These are phyloP conservation scores for Tethya wilhelma DNA, from an alignment of 37 sponge, comb jelly and placozoan genomes.

Conservation along the genomic window DNA sequence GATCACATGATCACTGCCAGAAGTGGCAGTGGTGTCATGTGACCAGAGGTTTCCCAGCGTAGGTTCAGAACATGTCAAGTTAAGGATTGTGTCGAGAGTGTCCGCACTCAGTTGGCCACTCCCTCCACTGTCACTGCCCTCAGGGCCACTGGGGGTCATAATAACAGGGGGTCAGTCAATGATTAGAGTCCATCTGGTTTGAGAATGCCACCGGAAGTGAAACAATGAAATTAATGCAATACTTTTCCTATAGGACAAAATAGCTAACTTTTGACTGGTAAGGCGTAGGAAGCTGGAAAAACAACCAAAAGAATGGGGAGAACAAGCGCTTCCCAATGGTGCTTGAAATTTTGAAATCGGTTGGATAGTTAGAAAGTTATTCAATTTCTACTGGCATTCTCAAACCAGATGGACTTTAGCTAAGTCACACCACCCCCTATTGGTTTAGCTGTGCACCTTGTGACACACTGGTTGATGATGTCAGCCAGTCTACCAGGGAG, in stretches of 20 bases:
- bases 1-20: background rate
- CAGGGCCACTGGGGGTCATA: background rate
- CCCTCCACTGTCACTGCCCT: background rate
- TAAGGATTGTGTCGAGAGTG: slow-evolving; percentile 33
- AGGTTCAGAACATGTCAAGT: slow-evolving; percentile 30
- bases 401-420: too few relatives aligned
- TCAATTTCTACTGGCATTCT: too few relatives aligned
- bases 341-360: too few relatives aligned
- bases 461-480: slow-evolving; percentile 39
- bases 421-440: slow-evolving; percentile 3
- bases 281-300: too few relatives aligned
- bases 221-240: too few relatives aligned
- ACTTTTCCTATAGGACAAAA: too few relatives aligned
- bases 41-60: background rate
- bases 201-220: too few relatives aligned
- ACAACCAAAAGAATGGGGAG: too few relatives aligned
- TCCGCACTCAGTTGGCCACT: slow-evolving; percentile 17
- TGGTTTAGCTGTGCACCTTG: slow-evolving; percentile 14
- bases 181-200: too few relatives aligned
- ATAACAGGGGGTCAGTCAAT: background rate
- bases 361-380: too few relatives aligned
- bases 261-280: too few relatives aligned
- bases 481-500: slow-evolving; percentile 50
- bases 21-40: background rate
- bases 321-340: too few relatives aligned